These are phyloP conservation scores for Ormyrus thymus DNA, from an alignment of 2,888 invertebrate species.

Conservation along the genomic window DNA sequence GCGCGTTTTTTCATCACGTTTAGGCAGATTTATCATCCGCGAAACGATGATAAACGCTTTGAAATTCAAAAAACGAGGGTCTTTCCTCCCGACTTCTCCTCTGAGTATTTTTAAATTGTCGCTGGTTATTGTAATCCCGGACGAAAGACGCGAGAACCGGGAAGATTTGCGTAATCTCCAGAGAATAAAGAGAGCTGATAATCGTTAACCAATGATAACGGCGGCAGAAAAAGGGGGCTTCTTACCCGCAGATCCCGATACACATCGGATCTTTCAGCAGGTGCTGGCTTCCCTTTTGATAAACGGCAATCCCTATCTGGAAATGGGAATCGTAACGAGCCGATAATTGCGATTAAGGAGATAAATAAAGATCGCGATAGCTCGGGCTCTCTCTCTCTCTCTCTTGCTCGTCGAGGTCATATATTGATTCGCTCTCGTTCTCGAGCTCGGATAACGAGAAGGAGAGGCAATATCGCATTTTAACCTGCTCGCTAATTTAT, in stretches of 20 bases:
- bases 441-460: slow-evolving; percentile 3
- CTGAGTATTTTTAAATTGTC: too few species aligned
- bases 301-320: slow-evolving; percentile 7
- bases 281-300: neutral
- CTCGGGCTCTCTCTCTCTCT: neutral
- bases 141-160: neutral
- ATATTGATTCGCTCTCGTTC: slow-evolving; percentile 30
- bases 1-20: too few species aligned
- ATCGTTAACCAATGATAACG: too few species aligned
- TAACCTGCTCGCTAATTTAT: slow-evolving; percentile 55
- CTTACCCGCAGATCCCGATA: neutral
- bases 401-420: neutral
- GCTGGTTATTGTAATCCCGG: too few species aligned
- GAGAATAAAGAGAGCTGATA: neutral
- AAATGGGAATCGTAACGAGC: slow-evolving; percentile 50
- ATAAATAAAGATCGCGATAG: slow-evolving; percentile 51
- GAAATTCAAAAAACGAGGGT: too few species aligned
- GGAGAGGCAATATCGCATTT: slow-evolving; percentile 61
- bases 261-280: neutral
- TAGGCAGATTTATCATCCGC: too few species aligned
- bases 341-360: slow-evolving; percentile 51
- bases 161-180: slow-evolving; percentile 4
- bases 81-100: too few species aligned
- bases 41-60: too few species aligned
- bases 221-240: neutral